Base-by-base conservation (phyloP, 2,888 invertebrate species). In the Gortyna flavago region DNA sequence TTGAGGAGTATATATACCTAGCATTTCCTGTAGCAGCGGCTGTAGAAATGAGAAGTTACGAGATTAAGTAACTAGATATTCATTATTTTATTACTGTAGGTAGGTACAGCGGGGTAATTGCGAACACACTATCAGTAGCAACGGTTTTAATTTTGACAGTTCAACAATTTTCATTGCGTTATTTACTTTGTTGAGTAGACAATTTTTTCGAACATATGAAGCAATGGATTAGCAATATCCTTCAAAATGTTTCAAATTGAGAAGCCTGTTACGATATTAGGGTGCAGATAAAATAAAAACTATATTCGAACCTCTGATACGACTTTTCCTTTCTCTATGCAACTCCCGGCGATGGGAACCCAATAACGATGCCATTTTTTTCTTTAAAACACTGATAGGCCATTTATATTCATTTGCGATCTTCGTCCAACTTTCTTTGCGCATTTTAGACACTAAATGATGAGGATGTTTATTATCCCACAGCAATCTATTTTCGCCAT, bases 361-460 rank as follows among this genome's bases (percentile, higher is more conserved):
- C 54, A 76, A 35, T 44, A 76, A 65, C 35, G 75, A 76, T 8
- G 64, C 44, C 35, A 76, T 75, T 75, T 75, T 76, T 75, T 57
- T 75, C 75, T 75, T 75, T 29, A 76, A 44, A 65, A 32, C 75
- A 54, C 38, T 3, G 35, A 75, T 18, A 48, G 76, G 44, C 35
- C 35, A 57, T 18, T 44, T 65, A 38, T 18, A 44, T 57, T 76
- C 75, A 54, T 44, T 65, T 44, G 75, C 65, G 25, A 75, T 75
- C 25, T 65, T 65, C 3, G 6, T 44, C 75, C 75, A 76, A 76
- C 44, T 44, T 48, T 75, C 54, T 76, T 57, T 76, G 35, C 76
- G 64, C 35, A 21, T 21, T 65, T 35, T 35, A 29, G 32, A n/a
- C 7, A 41, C 11, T 25, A 72, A 54, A 75, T 76, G 32, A 54